Evolutionary conservation across 2,113 vertebrate species (phyloP), one percentile per base, ranked within the genome.

Genomic region (Setophaga petechia): DNA sequence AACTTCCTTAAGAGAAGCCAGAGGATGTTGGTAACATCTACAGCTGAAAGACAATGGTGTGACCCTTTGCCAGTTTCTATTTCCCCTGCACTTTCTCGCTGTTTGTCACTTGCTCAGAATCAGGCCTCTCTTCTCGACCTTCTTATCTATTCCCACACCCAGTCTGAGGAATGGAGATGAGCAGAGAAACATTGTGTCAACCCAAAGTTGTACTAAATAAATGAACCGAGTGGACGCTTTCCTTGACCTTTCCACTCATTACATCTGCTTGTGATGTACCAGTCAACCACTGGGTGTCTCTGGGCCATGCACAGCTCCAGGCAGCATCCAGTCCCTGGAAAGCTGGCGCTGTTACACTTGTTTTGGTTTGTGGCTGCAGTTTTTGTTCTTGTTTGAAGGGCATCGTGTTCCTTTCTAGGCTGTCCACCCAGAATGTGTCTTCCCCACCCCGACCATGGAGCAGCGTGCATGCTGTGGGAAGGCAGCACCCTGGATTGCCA

Each of bases 211-310:
- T 58, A 19, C 30, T 39, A 23, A 75, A 39, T 33, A 74, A 31
- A 43, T 1, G 6, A 76, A 9, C 28, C 7, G n/a, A 37, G 12
- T 35, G 22, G 37, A 39, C 3, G 5, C 37, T 47, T 27, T 85
- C n/a, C 17, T 31, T 30, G 27, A 39, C 31, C 23, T 54, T 76
- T 6, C 51, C 23, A 2, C 23, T 25, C 46, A 5, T 23, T 27
- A 2, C 10, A 11, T 0, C 2, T 68, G 67, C 35, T 54, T 83
- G 85, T 90, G 79, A 58, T 89, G 73, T 78, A 46, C 2, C 2
- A 20, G 77, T 63, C 75, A 67, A 24, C 79, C 86, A 65, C 83
- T 71, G 93, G 83, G 76, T 88, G 86, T 89, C 90, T 90, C 94
- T 81, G 79, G 63, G 82, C 72, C 30, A 1, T 77, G 51, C 68